Evolutionary conservation across 2,888 invertebrate species (phyloP).

Genomic region (Hydrotaea cyrtoneurina): DNA sequence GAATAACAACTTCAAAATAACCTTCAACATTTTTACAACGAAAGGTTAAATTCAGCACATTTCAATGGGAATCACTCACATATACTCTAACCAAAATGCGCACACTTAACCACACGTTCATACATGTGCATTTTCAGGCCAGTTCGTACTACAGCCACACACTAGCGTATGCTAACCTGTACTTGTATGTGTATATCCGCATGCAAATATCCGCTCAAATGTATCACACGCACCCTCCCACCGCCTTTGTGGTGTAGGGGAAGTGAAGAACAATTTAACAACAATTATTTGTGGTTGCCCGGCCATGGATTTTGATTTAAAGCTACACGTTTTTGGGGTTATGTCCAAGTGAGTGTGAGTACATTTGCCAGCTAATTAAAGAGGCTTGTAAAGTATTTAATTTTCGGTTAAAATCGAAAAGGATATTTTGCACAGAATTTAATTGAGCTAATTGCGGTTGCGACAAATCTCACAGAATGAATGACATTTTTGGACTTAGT

Average conservation of each 20-base stretch:
- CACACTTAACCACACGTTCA: background rate
- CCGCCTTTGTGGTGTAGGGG: background rate
- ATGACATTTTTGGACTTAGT: too few relatives aligned
- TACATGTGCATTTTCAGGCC: too few relatives aligned
- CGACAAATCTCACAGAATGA: too few relatives aligned
- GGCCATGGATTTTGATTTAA: conserved; percentile 23
- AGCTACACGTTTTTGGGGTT: conserved; percentile 5
- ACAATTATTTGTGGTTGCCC: conserved; percentile 27
- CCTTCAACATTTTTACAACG: conserved; percentile 45
- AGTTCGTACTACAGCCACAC: background rate
- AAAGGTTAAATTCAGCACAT: conserved; percentile 17
- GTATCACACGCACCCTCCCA: background rate
- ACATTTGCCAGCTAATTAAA: conserved; percentile 31
- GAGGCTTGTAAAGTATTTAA: conserved; percentile 1
- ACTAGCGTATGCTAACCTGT: background rate
- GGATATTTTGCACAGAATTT: background rate
- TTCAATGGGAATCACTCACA: conserved; percentile 24
- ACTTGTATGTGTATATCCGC: background rate
- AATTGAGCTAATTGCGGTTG: background rate
- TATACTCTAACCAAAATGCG: background rate
- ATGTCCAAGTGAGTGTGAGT: background rate
- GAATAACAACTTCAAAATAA: conserved; percentile 38
- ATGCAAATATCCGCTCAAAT: too few relatives aligned
- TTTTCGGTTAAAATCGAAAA: background rate
- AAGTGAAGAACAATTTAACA: conserved; percentile 18